These are phyloP conservation scores for Gymnocypris eckloni DNA, from an alignment of 2,797 vertebrate genomes.

Conservation along the genomic window DNA sequence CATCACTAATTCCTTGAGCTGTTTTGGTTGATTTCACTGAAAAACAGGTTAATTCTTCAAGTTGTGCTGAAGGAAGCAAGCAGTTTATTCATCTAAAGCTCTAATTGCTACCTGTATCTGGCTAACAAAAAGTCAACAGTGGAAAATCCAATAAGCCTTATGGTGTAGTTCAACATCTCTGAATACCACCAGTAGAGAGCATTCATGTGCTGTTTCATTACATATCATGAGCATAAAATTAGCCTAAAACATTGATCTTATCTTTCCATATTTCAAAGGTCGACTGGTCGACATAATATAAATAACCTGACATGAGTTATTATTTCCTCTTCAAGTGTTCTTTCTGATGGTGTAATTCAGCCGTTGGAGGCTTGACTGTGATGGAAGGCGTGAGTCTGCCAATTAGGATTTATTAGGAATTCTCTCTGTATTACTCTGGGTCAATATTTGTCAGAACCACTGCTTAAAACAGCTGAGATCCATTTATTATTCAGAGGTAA, in stretches of 20 bases:
- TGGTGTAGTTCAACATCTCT: conserved; percentile 2
- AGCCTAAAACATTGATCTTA: not conserved
- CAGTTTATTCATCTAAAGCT: not conserved
- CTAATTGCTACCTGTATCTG: conserved; percentile 15
- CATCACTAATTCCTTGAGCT: not conserved
- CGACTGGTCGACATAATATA: not conserved
- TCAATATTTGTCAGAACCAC: conserved; percentile 64
- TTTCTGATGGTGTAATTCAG: conserved; percentile 21
- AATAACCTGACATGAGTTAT: not conserved
- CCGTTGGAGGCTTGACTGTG: conserved; percentile 3
- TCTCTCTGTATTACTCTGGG: conserved; percentile 59
- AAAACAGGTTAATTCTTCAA: conserved; percentile 1
- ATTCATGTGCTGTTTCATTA: not conserved
- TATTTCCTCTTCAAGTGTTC: not conserved
- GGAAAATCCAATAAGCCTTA: not conserved
- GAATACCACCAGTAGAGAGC: not conserved
- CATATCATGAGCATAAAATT: not conserved
- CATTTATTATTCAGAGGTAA: conserved; percentile 61
- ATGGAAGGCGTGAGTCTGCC: conserved; percentile 50
- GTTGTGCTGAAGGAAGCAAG: not conserved
- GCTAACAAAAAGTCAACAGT: not conserved
- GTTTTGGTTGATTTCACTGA: not conserved
- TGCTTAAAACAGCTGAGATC: conserved; percentile 62
- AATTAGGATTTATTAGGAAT: conserved; percentile 56
- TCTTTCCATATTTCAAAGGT: not conserved